Evolutionary conservation across 2,888 invertebrate genomes (phyloP), one percentile per base, ranked within the genome.

Genomic region (Acleris laterana): DNA sequence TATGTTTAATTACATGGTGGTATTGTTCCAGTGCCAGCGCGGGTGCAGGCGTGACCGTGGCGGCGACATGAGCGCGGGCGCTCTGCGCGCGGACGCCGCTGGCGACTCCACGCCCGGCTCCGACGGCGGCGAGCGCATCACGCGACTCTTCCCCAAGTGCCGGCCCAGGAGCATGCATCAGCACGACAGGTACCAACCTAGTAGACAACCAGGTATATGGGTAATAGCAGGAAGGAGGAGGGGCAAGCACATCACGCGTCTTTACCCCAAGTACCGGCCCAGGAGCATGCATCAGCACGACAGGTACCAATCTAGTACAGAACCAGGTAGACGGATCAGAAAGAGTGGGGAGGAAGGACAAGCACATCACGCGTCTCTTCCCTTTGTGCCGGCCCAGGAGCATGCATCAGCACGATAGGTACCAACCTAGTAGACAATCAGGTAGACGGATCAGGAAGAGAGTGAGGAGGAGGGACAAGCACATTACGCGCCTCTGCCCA

Each of bases 211-310:
- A 42, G 9, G 42, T 13, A 28, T 1, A 28, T 2, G 1, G 28
- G 5, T 28, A 28, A 9, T 9, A 25, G 5, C n/a, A n/a, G n/a
- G n/a, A n/a, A n/a, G n/a, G n/a, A n/a, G n/a, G n/a, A n/a, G n/a
- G n/a, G 90, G 93, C 91, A 96, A 96, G 94, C 95, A 96, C 93
- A 96, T 97, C 92, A 96, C 96, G 83, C 94, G 66, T 16, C 66
- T 97, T 81, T 97, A 97, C 93, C 97, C 97, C 80, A 97, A 97
- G 95, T 97, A 97, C 93, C 95, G 96, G 80, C 97, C 96, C 80
- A 61, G 61, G 61, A 59, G 58, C 58, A 93, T 91, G 87, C 91
- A 90, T 78, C 89, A 90, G 70, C 89, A 89, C 87, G 90, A 90
- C 75, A 90, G 89, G 90, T 89, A 38, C 42, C 52, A n/a, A n/a